These are phyloP conservation scores for Netelia fuscicornis DNA, from an alignment of 2,888 invertebrate species.

Conservation along the genomic window DNA sequence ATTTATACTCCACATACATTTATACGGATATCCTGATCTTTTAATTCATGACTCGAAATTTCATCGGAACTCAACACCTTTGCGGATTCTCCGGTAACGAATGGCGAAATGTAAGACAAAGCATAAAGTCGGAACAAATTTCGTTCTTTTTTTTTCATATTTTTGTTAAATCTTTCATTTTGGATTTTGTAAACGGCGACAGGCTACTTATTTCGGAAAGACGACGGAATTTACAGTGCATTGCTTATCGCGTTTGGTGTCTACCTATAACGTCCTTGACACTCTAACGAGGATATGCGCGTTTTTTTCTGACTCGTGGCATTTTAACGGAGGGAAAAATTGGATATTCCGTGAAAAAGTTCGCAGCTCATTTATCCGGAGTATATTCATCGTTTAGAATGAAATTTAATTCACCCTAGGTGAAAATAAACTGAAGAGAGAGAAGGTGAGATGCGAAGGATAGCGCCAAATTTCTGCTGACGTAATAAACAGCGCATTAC, in stretches of 20 bases:
- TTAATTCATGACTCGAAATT: not conserved
- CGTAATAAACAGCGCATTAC: slow-evolving; percentile 78
- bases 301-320: not conserved
- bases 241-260: not conserved
- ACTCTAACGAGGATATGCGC: not conserved
- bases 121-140: not conserved
- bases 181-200: not conserved
- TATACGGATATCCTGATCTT: not conserved
- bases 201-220: not conserved
- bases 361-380: slow-evolving; percentile 24
- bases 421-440: slow-evolving; percentile 27
- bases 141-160: too few relatives aligned
- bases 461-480: slow-evolving; percentile 71
- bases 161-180: too few relatives aligned
- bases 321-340: slow-evolving; percentile 20
- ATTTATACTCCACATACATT: slow-evolving; percentile 6
- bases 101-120: not conserved
- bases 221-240: not conserved
- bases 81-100: too few relatives aligned
- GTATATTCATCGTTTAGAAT: slow-evolving; percentile 43
- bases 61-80: not conserved
- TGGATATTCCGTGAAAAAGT: slow-evolving; percentile 6
- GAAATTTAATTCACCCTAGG: slow-evolving; percentile 48
- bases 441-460: not conserved
- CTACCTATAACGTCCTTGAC: not conserved